Evolutionary conservation across 2,888 invertebrate species (phyloP).

Genomic region (Ectemnius cavifrons): DNA sequence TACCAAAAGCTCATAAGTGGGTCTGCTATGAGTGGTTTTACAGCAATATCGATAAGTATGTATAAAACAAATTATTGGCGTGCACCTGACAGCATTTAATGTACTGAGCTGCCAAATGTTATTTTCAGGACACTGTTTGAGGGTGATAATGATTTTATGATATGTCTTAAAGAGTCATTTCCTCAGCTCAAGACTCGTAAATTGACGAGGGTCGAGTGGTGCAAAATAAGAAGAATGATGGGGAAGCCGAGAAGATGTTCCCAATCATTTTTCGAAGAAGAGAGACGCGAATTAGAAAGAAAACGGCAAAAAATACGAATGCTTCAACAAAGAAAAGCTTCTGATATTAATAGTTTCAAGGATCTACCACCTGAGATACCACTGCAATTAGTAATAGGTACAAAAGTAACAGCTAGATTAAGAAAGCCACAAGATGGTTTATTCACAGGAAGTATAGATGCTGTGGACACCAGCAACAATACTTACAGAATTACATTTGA

Average conservation of each 20-base stretch:
- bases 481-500: constrained; percentile 97
- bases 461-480: constrained; percentile 95
- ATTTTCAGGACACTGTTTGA: constrained; percentile 89
- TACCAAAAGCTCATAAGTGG: constrained; percentile 99
- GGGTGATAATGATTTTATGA: constrained; percentile 97
- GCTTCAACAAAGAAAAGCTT: constrained; percentile 93
- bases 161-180: constrained; percentile 95
- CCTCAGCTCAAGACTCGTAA: constrained; percentile 92
- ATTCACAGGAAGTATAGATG: constrained; percentile 96
- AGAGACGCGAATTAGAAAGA: constrained; percentile 92
- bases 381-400: constrained; percentile 95
- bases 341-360: constrained; percentile 86
- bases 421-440: constrained; percentile 96
- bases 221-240: constrained; percentile 95
- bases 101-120: constrained; percentile 8
- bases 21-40: constrained; percentile 99
- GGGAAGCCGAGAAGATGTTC: constrained; percentile 98
- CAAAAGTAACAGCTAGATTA: constrained; percentile 94
- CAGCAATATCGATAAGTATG: constrained; percentile 94
- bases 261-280: constrained; percentile 96
- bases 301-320: constrained; percentile 95
- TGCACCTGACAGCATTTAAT: too few species aligned
- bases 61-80: constrained; percentile 41
- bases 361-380: constrained; percentile 97
- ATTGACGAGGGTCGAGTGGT: constrained; percentile 95